phyloP scores from a whole-genome alignment of 2,888 invertebrate species.

The Dromius quadrimaculatus region DNA sequence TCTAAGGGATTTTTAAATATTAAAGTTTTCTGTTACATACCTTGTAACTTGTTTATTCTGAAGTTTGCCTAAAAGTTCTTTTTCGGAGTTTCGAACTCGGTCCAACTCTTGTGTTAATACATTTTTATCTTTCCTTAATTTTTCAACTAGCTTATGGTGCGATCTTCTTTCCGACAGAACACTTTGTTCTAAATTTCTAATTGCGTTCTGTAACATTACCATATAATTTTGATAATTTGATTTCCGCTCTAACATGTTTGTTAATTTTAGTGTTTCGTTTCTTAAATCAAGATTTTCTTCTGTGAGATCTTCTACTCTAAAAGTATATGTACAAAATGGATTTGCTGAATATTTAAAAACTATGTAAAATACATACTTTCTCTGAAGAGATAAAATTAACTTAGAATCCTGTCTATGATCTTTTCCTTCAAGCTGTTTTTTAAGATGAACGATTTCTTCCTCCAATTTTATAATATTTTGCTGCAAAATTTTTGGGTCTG shows the following conservation, averaged over 20 bases:
- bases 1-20: too few relatives aligned
- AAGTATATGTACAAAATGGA: neutral
- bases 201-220: slow-evolving; percentile 61
- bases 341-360: neutral
- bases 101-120: slow-evolving; percentile 62
- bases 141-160: slow-evolving; percentile 65
- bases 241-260: slow-evolving; percentile 23
- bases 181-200: slow-evolving; percentile 65
- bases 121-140: slow-evolving; percentile 65
- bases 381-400: slow-evolving; percentile 46
- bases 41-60: neutral
- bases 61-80: slow-evolving; percentile 18
- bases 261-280: slow-evolving; percentile 59
- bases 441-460: slow-evolving; percentile 65
- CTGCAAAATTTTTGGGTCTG: slow-evolving; percentile 68
- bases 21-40: too few relatives aligned
- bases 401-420: slow-evolving; percentile 37
- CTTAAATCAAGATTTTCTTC: slow-evolving; percentile 61
- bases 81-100: slow-evolving; percentile 59
- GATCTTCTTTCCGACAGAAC: slow-evolving; percentile 64
- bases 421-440: slow-evolving; percentile 57
- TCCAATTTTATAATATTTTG: slow-evolving; percentile 68
- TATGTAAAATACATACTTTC: too few relatives aligned
- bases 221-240: slow-evolving; percentile 24
- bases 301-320: slow-evolving; percentile 62